phyloP scores from a whole-genome alignment of 2,888 invertebrate species.

The Nowickia ferox region DNA sequence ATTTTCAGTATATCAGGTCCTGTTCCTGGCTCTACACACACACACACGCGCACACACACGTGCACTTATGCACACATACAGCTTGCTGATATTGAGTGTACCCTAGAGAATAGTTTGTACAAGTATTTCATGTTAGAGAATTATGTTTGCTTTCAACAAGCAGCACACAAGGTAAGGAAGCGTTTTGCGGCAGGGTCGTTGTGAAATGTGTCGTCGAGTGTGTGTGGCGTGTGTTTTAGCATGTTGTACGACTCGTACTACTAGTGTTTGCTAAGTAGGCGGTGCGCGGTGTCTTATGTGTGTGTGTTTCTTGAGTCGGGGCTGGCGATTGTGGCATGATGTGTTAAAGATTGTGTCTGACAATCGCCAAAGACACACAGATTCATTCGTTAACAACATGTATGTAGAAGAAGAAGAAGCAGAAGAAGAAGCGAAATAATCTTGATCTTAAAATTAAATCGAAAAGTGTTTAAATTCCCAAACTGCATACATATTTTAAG shows the following conservation, averaged over 20 bases:
- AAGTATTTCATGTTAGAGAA: constrained; percentile 56
- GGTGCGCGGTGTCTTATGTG: constrained; percentile 13
- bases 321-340: constrained; percentile 58
- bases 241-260: constrained; percentile 43
- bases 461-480: constrained; percentile 45
- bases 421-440: constrained; percentile 44
- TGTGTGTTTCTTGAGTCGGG: constrained; percentile 2
- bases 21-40: constrained; percentile 3
- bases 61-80: background rate
- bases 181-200: constrained; percentile 35
- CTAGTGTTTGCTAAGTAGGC: constrained; percentile 60
- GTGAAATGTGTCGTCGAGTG: background rate
- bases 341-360: constrained; percentile 63
- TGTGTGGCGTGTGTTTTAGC: constrained; percentile 18
- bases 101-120: constrained; percentile 56
- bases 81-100: constrained; percentile 44
- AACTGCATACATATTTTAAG: constrained; percentile 16
- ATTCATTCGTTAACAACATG: constrained; percentile 21
- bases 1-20: constrained; percentile 37
- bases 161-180: constrained; percentile 14
- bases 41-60: background rate
- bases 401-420: background rate
- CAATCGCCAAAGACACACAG: constrained; percentile 38
- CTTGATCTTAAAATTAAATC: constrained; percentile 61
- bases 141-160: constrained; percentile 54